These are phyloP conservation scores for Drosophila orosa DNA, from an alignment of 1,140 invertebrate genomes.

Conservation along the genomic window DNA sequence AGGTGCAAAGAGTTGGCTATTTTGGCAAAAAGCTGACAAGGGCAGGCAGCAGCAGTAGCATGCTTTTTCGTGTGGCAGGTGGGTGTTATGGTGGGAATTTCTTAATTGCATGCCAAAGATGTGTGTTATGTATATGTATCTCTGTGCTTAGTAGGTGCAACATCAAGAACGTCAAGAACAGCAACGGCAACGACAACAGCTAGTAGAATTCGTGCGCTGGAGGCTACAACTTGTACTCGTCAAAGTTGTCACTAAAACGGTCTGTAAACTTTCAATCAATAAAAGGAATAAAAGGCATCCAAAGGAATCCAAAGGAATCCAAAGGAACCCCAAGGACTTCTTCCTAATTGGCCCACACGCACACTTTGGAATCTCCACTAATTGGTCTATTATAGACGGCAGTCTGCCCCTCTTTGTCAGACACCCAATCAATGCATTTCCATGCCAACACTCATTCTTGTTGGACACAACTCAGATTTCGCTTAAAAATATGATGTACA, in stretches of 20 bases:
- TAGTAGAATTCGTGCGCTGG: conserved; percentile 8
- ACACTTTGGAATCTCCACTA: conserved; percentile 23
- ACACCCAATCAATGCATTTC: conserved; percentile 41
- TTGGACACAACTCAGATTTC: conserved; percentile 7
- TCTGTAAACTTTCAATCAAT: conserved; percentile 11
- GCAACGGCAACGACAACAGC: conserved; percentile 15
- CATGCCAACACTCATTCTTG: conserved; percentile 20
- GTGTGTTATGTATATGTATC: conserved; percentile 5
- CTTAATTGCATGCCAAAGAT: conserved; percentile 52
- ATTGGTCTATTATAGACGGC: conserved; percentile 43
- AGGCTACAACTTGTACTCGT: conserved; percentile 13
- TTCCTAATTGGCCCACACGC: conserved; percentile 40
- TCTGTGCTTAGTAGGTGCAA: conserved; percentile 35
- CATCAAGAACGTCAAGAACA: conserved; percentile 36
- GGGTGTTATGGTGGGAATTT: conserved; percentile 32
- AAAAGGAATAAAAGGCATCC: neutral
- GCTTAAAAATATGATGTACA: neutral
- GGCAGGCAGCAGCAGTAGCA: conserved; percentile 55
- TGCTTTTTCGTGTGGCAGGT: conserved; percentile 33
- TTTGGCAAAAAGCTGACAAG: conserved; percentile 39
- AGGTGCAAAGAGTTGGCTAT: conserved; percentile 48
- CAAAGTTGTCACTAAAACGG: conserved; percentile 16
- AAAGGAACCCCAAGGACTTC: neutral
- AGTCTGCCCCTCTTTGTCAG: conserved; percentile 6
- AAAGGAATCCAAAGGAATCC: neutral